Base-by-base conservation (phyloP, 2,113 vertebrate species). In the Saguinus midas region DNA sequence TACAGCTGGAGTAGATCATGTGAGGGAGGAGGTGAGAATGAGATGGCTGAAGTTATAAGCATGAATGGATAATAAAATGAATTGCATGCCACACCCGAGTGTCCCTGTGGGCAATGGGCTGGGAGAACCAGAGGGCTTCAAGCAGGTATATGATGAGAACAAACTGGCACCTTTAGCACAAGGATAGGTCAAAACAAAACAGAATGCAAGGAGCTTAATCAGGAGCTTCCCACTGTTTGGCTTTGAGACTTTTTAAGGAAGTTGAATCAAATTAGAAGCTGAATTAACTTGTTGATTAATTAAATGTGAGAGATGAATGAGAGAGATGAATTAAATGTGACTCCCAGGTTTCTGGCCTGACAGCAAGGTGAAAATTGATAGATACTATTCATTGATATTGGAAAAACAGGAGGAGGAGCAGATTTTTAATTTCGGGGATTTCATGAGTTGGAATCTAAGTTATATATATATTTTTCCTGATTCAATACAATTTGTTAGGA, bases 261-360 rank as follows among this genome's bases (percentile, higher is more conserved):
- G 68, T 78, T 83, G 43, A 95, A 87, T 80, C 29, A 48, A 94
- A 81, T 68, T 94, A 66, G 61, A 94, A 94, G 64, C 70, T 75
- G 83, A 83, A 91, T 87, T 79, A 91, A 93, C 89, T 50, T 84
- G 83, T 48, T 95, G 64, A 93, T 95, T 96, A 97, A 97, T 97
- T 96, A 96, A 95, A 92, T 85, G 58, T 87, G 95, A 97, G 80
- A 92, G 64, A 93, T 86, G 40, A 93, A 17, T 40, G 12, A 92
- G 61, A 93, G 18, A 57, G 55, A 97, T 79, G 81, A 92, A 87
- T 95, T 96, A 92, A 89, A 92, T 73, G 73, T 83, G 78, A 95
- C 58, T 84, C 48, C 78, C 76, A 90, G 61, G 94, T 96, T 93
- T 85, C 45, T 40, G 48, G 9, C 48, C 68, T 96, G 94, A 95